Percentiles rank a stretch among this genome's conserved stretches.
phyloP scores from a whole-genome alignment of 2,888 invertebrate species.

The Monoplex corrugatus region DNA sequence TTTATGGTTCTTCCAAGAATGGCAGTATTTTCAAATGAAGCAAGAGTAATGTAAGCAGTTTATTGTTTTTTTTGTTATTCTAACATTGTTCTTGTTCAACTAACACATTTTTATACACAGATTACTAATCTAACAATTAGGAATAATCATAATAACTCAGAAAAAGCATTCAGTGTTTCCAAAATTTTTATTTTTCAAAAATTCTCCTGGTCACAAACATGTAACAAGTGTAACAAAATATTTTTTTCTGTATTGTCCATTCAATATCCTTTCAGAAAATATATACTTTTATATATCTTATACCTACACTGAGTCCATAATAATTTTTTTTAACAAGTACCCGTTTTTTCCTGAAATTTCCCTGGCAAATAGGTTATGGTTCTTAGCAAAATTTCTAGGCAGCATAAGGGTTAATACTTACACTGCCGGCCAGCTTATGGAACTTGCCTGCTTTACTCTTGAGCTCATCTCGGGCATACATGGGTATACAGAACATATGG shows the following conservation, averaged over 20 bases:
- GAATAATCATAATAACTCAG: not conserved
- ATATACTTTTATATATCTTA: not conserved
- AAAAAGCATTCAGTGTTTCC: not conserved
- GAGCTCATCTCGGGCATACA: too few species aligned
- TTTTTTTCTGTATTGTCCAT: not conserved
- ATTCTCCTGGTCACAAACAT: too few species aligned
- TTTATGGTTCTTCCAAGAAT: not conserved
- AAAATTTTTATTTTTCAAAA: too few species aligned
- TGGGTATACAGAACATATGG: too few species aligned
- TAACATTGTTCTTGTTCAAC: not conserved
- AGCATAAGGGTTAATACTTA: not conserved
- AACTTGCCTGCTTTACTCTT: too few species aligned
- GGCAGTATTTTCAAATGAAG: not conserved
- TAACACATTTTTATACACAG: not conserved
- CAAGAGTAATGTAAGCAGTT: not conserved
- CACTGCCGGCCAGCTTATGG: too few species aligned
- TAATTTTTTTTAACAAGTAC: too few species aligned
- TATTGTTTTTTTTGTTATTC: not conserved
- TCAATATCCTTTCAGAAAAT: not conserved
- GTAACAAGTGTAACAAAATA: not conserved
- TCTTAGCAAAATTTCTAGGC: not conserved
- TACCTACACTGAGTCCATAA: not conserved
- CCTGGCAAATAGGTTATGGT: not conserved
- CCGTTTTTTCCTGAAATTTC: not conserved
- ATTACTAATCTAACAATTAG: not conserved